phyloP scores from a whole-genome alignment of 2,888 invertebrate genomes.

The Leptinotarsa tumamoca region DNA sequence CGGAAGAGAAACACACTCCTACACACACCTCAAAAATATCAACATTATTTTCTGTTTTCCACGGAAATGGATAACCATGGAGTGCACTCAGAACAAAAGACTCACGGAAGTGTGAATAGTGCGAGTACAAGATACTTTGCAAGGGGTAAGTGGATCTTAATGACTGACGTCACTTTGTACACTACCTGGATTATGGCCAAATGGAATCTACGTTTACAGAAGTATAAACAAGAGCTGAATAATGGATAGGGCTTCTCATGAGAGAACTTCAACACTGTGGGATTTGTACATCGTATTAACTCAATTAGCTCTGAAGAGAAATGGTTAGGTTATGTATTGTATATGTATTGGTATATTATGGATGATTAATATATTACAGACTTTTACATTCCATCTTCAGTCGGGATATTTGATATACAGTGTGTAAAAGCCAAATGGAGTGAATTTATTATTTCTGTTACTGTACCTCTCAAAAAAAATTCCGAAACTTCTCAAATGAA shows the following conservation, averaged over 20 bases:
- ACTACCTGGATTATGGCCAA: background rate
- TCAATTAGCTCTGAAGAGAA: too few relatives aligned
- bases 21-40: background rate
- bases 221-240: background rate
- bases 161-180: background rate
- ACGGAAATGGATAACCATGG: background rate
- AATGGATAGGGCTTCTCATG: background rate
- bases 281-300: background rate
- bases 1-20: background rate
- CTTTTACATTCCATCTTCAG: too few relatives aligned
- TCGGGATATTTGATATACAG: too few relatives aligned
- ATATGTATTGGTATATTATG: too few relatives aligned
- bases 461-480: too few relatives aligned
- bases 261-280: background rate
- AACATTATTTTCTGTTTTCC: background rate
- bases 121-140: background rate
- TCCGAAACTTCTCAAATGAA: too few relatives aligned
- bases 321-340: too few relatives aligned
- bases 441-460: too few relatives aligned
- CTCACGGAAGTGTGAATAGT: background rate
- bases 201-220: background rate
- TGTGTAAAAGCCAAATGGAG: too few relatives aligned
- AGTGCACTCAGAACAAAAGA: constrained; percentile 4
- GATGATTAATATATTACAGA: too few relatives aligned
- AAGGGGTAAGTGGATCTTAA: background rate